Percentiles rank a stretch among this genome's conserved stretches.
phyloP scores from a whole-genome alignment of 2,888 invertebrate genomes.

The Diaphora mendica region DNA sequence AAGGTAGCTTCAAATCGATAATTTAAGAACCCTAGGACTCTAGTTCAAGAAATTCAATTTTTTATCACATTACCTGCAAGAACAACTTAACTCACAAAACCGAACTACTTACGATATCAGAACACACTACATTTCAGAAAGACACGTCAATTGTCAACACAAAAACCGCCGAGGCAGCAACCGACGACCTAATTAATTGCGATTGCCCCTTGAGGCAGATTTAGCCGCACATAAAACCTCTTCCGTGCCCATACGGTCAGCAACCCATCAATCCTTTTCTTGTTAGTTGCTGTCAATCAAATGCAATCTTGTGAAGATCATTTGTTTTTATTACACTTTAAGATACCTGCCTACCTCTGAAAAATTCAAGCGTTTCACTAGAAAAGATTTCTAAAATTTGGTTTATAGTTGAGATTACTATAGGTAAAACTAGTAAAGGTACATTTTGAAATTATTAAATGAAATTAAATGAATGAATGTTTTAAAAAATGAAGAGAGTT shows the following conservation, averaged over 20 bases:
- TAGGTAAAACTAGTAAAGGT: background rate
- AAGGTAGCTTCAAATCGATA: background rate
- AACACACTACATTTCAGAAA: slow-evolving; percentile 41
- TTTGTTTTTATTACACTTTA: slow-evolving; percentile 13
- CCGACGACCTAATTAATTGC: slow-evolving; percentile 77
- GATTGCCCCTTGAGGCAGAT: slow-evolving; percentile 70
- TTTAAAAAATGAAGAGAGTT: too few species aligned
- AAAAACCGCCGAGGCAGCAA: slow-evolving; percentile 73
- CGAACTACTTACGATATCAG: background rate
- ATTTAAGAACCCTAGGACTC: background rate
- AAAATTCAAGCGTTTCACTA: background rate
- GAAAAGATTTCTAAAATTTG: background rate
- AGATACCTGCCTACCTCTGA: background rate
- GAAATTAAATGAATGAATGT: too few species aligned
- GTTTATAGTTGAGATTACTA: background rate
- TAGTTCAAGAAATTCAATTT: background rate
- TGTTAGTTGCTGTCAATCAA: slow-evolving; percentile 56
- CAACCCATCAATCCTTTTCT: slow-evolving; percentile 65
- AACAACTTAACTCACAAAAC: too few species aligned
- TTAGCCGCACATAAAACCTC: slow-evolving; percentile 81
- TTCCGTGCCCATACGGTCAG: slow-evolving; percentile 67
- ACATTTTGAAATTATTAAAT: too few species aligned
- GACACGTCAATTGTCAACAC: slow-evolving; percentile 73
- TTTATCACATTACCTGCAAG: background rate
- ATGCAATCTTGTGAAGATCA: slow-evolving; percentile 35